Evolutionary conservation across 2,113 vertebrate genomes (phyloP), one percentile per base, ranked within the genome.

Genomic region (Cyanocitta stelleri): DNA sequence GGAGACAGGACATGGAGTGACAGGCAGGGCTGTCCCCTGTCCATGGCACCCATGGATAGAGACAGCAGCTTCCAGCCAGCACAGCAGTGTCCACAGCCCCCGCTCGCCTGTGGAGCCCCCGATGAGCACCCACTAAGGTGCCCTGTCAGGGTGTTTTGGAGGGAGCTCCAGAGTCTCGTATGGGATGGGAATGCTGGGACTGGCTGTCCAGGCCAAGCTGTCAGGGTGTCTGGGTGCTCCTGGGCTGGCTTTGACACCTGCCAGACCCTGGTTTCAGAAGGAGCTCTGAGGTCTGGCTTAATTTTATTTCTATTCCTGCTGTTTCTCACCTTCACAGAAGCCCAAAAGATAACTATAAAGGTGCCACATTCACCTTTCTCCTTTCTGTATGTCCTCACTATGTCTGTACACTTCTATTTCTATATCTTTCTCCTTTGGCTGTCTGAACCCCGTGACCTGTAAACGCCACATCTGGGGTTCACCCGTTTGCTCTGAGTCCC

Each of bases 141-240:
- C 22, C 27, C 51, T 75, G 49, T 51, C n/a, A 37, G 13, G 39
- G 8, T 7, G 3, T 20, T 73, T 9, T 24, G 35, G 77, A 54
- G 64, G 54, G 1, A 9, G 23, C 39, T 76, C 46, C 0, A 4
- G 49, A 35, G 23, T 21, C 27, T 22, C 1, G 0, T 27, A 4
- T 7, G 20, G 54, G 41, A 24, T 68, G 69, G 59, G 13, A n/a
- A 30, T 33, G 46, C 12, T 9, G n/a, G 49, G n/a, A 23, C 0
- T 4, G 11, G 44, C 22, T 35, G 68, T 17, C 55, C 35, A 18
- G 4, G 2, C 10, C 12, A 6, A 0, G 2, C 0, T 1, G 10
- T 24, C 62, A 46, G 35, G 44, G 10, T 56, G 46, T 33, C 63
- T 1, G 5, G 29, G n/a, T 78, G 30, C 63, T 81, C 27, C 33